Evolutionary conservation across 1,140 invertebrate genomes (phyloP), one percentile per base, ranked within the genome.

Genomic region (Tetramorium parvispinum): DNA sequence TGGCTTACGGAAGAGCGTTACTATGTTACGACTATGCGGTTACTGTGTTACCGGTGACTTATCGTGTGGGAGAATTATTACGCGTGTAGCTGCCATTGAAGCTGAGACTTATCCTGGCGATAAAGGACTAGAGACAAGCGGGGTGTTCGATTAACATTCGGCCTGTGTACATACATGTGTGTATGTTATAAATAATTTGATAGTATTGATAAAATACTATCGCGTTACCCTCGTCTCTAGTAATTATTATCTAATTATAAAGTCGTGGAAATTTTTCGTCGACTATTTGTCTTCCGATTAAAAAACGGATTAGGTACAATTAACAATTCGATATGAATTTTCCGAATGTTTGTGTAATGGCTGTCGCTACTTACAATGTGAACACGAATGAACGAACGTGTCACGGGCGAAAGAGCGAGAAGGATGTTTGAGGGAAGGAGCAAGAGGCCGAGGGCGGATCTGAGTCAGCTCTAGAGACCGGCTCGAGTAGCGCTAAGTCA

Each of bases 401-500:
- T 73, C 59, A 18, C 13, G n/a, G 43, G 0, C 5, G 27, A 51
- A 43, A n/a, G 59, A 78, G 82, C n/a, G 71, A 77, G 40, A 66
- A 40, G 21, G 73, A 66, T 10, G 66, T 37, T 77, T 53, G 70
- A 71, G 16, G 70, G 32, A 86, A 66, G 37, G 40, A 68, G 55
- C 18, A 55, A 66, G 76, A 82, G 43, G 18, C 82, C 46, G 82
- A 85, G 73, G 94, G 94, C 94, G 94, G 94, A 94, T 95, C 94
- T 94, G 94, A 94, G 92, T 95, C 94, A 95, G 94, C 94, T 88
- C 83, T 68, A 53, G 86, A 73, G 85, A 83, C 82, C 77, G 89
- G 92, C 93, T 93, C 93, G 92, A 91, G 91, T 94, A 92, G 91
- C 92, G 93, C 89, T 92, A 92, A 95, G 92, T 95, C 94, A 95